phyloP scores from a whole-genome alignment of 2,888 invertebrate genomes.

The Pasiphila rectangulata region DNA sequence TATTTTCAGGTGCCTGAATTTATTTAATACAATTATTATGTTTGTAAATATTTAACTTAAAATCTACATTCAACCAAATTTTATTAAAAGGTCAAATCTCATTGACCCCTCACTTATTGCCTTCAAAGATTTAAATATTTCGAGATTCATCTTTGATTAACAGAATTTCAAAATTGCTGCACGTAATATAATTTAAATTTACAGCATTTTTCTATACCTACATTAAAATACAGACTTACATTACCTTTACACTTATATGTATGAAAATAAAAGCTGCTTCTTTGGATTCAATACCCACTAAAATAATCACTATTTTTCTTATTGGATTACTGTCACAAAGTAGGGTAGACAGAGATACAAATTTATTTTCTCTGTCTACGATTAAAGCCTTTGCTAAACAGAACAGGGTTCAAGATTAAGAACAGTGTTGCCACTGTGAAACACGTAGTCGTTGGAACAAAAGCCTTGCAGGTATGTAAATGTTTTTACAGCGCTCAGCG shows the following conservation, averaged over 20 bases:
- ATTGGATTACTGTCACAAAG: constrained; percentile 71
- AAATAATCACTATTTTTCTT: constrained; percentile 47
- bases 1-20: neutral
- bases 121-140: neutral
- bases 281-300: constrained; percentile 60
- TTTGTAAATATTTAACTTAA: neutral
- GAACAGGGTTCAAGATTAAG: constrained; percentile 1
- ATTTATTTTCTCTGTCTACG: too few relatives aligned
- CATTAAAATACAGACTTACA: constrained; percentile 53
- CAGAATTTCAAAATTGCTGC: constrained; percentile 1
- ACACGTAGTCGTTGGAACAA: neutral
- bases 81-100: neutral
- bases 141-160: neutral
- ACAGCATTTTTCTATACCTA: constrained; percentile 37
- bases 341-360: too few relatives aligned
- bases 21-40: neutral
- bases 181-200: neutral
- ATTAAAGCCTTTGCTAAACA: constrained; percentile 37
- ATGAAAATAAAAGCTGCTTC: constrained; percentile 76
- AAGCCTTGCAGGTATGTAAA: neutral
- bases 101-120: neutral
- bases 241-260: constrained; percentile 57
- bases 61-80: neutral
- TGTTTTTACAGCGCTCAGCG: neutral
- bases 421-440: neutral